These are phyloP conservation scores for Lanius collurio DNA, from an alignment of 2,113 vertebrate genomes.

Conservation along the genomic window DNA sequence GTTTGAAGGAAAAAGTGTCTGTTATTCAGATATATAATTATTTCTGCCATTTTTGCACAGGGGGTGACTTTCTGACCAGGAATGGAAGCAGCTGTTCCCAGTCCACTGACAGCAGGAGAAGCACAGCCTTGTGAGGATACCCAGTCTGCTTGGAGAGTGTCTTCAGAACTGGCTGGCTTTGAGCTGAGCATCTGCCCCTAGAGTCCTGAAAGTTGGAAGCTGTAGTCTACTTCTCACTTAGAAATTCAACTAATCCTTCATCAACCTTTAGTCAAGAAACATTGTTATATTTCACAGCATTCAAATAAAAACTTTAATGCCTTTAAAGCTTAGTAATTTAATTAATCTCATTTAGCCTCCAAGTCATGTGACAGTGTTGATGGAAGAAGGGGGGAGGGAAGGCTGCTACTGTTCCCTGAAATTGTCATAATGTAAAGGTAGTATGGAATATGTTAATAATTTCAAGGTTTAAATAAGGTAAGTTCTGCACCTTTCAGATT, in stretches of 20 bases:
- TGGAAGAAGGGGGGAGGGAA: neutral
- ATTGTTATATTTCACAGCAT: neutral
- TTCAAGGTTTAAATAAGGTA: neutral
- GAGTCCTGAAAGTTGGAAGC: neutral
- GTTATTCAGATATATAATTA: neutral
- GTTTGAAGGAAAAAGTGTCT: constrained; percentile 16
- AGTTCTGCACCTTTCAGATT: neutral
- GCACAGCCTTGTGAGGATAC: neutral
- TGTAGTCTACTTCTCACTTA: neutral
- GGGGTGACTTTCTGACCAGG: constrained; percentile 39
- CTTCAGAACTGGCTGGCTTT: neutral
- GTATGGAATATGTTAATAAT: neutral
- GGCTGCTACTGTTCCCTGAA: neutral
- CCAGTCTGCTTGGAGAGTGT: neutral
- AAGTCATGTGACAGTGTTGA: rapidly evolving
- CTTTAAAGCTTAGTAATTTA: neutral
- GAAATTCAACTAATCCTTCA: neutral
- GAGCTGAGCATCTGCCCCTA: neutral
- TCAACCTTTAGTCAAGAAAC: neutral
- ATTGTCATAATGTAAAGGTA: neutral
- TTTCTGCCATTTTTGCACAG: neutral
- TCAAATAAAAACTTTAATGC: neutral
- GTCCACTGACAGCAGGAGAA: neutral
- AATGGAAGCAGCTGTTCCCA: constrained; percentile 16
- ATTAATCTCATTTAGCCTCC: neutral